Percentiles rank a stretch among this genome's conserved stretches.
Evolutionary conservation across 37 sponge, comb jelly and placozoan species (phyloP).

Genomic region (Ephydatia muelleri): DNA sequence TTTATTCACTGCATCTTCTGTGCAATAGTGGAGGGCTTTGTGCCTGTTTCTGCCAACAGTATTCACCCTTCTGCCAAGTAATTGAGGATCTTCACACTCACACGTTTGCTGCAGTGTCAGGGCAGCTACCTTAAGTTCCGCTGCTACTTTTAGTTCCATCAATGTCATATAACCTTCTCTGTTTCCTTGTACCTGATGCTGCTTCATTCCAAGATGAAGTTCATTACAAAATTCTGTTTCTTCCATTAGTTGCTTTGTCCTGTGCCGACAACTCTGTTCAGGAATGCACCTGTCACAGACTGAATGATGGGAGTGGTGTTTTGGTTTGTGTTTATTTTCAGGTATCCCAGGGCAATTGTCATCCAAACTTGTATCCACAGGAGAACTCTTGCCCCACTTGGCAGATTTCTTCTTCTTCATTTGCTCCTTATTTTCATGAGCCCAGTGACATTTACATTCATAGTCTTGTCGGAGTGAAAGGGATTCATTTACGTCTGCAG

Average conservation of each 20-base stretch:
- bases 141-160: neutral
- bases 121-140: neutral
- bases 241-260: neutral
- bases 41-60: neutral
- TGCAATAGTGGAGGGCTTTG: neutral
- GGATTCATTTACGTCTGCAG: neutral
- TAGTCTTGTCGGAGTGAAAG: neutral
- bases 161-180: conserved; percentile 2
- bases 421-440: neutral
- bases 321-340: conserved; percentile 3
- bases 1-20: neutral
- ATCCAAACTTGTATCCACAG: conserved; percentile 47
- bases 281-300: conserved; percentile 11
- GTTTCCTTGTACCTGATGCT: neutral
- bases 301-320: conserved; percentile 24
- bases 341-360: conserved; percentile 52
- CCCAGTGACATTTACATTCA: neutral
- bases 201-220: neutral
- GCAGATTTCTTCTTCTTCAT: neutral
- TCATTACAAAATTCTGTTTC: conserved; percentile 3
- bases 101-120: neutral
- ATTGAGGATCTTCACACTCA: neutral
- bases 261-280: conserved; percentile 2
- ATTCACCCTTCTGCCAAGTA: neutral
- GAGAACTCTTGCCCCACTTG: neutral